These are phyloP conservation scores for Hipposideros larvatus DNA, from an alignment of 2,797 vertebrate species.

Conservation along the genomic window DNA sequence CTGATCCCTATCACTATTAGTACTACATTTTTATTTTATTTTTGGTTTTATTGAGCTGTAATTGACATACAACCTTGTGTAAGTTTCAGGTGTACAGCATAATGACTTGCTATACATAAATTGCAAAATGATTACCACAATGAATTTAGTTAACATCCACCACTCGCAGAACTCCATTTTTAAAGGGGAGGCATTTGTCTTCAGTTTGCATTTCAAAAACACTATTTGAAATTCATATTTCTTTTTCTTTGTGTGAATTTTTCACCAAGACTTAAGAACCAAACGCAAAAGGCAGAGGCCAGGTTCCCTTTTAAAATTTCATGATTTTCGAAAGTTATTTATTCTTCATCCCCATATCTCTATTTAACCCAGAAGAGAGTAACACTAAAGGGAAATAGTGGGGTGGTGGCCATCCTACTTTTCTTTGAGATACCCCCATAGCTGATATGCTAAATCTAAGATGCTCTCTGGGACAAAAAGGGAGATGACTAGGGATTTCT, in stretches of 20 bases:
- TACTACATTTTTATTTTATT: slow-evolving; percentile 16
- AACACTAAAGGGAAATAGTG: neutral
- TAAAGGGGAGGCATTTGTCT: slow-evolving; percentile 1
- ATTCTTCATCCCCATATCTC: neutral
- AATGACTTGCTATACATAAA: neutral
- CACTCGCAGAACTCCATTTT: neutral
- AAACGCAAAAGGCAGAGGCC: neutral
- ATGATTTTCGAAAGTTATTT: slow-evolving; percentile 38
- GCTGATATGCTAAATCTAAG: neutral
- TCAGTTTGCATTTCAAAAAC: slow-evolving; percentile 31
- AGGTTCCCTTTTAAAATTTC: neutral
- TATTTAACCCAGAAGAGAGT: neutral
- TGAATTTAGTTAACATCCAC: neutral
- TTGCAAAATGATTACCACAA: neutral
- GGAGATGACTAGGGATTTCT: neutral
- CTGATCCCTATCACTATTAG: neutral
- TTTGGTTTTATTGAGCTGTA: neutral
- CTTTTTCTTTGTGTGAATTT: slow-evolving; percentile 7
- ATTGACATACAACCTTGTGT: neutral
- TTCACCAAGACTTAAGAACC: neutral
- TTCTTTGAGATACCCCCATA: neutral
- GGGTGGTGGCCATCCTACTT: neutral
- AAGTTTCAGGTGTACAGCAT: neutral
- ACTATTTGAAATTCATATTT: neutral
- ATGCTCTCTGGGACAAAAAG: neutral